Evolutionary conservation across 2,888 invertebrate genomes (phyloP).

Genomic region (Eristalinus sepulchralis): DNA sequence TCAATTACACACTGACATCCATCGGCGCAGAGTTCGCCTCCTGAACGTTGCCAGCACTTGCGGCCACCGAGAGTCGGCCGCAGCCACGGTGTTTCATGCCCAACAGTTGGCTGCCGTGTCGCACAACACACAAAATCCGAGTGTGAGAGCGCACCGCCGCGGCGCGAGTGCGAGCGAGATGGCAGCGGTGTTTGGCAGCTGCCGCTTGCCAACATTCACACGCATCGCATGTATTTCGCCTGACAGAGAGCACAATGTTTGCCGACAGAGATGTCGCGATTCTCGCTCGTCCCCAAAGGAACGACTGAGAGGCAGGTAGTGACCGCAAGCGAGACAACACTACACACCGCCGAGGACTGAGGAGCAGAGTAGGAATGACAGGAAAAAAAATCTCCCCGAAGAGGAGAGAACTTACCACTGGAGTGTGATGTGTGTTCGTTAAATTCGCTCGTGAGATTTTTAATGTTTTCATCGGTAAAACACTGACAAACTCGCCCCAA

Average conservation of each 20-base stretch:
- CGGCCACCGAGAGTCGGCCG: background rate
- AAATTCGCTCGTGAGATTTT: constrained; percentile 73
- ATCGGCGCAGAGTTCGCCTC: constrained; percentile 40
- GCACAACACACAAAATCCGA: background rate
- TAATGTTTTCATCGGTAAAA: constrained; percentile 73
- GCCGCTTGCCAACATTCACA: constrained; percentile 54
- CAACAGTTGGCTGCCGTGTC: constrained; percentile 53
- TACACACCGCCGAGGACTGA: background rate
- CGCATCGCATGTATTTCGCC: constrained; percentile 1
- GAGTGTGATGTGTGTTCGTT: constrained; percentile 73
- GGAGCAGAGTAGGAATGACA: constrained; percentile 10
- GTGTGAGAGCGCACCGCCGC: background rate
- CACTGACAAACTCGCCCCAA: constrained; percentile 40
- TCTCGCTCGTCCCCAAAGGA: background rate
- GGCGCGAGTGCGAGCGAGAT: constrained; percentile 31
- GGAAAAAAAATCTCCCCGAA: constrained; percentile 62
- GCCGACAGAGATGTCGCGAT: background rate
- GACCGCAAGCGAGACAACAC: constrained; percentile 3
- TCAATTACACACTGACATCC: constrained; percentile 67
- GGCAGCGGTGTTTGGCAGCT: constrained; percentile 42
- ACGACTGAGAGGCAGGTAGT: background rate
- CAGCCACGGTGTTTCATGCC: constrained; percentile 32
- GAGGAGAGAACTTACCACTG: constrained; percentile 73
- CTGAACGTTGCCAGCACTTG: constrained; percentile 48
- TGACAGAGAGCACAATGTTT: background rate